A percentile compares a stretch with the other conserved stretches of the same genome.
Conservation (phyloP, 2,113 vertebrate genomes). For the Apeltes quadracus region DNA sequence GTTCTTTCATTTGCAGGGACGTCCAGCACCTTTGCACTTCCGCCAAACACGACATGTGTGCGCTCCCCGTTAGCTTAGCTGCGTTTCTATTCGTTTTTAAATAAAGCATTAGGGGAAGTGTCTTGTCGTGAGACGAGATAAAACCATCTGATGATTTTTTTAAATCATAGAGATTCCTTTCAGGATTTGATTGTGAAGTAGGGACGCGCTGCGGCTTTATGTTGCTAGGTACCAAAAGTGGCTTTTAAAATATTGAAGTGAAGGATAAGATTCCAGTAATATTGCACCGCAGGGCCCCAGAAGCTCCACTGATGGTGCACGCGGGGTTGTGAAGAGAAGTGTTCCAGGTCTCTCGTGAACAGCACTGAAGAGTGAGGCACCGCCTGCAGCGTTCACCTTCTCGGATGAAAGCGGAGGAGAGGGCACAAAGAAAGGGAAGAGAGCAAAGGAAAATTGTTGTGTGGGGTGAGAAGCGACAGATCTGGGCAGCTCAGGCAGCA, state of each 20-base stretch:
- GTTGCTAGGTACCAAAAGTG: slow-evolving; percentile 10
- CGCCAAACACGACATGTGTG: neutral
- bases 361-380: neutral
- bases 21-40: neutral
- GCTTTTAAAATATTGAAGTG: slow-evolving; percentile 16
- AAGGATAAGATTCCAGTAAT: slow-evolving; percentile 22
- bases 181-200: slow-evolving; percentile 33
- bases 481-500: slow-evolving; percentile 10
- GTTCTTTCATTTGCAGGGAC: slow-evolving; percentile 5
- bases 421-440: neutral
- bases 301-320: slow-evolving; percentile 3
- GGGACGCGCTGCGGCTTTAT: slow-evolving; percentile 16
- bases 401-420: neutral
- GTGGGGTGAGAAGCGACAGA: slow-evolving; percentile 10
- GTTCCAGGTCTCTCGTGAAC: neutral
- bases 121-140: slow-evolving; percentile 3
- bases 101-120: neutral
- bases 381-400: slow-evolving; percentile 4
- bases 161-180: slow-evolving; percentile 22
- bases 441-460: neutral
- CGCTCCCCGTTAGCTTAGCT: neutral
- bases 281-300: neutral
- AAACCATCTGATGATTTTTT: slow-evolving; percentile 34
- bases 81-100: slow-evolving; percentile 1
- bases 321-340: slow-evolving; percentile 14